Evolutionary conservation across 2,888 invertebrate species (phyloP).

Genomic region (Dryococelus australis): DNA sequence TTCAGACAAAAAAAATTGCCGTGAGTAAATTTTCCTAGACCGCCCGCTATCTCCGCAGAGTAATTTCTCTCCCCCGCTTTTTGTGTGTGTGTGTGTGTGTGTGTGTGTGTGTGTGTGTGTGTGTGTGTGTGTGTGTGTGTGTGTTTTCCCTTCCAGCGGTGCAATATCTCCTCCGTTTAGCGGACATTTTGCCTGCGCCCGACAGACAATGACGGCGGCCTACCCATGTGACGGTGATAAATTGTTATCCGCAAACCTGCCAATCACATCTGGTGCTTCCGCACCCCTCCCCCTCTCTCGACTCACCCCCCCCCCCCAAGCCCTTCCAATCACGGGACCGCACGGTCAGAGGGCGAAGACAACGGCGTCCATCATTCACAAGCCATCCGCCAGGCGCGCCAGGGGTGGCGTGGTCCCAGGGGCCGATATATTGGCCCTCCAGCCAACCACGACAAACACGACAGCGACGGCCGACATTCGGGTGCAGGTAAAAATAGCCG

Average conservation of each 20-base stretch:
- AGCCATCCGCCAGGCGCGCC: neutral
- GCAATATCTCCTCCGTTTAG: slow-evolving; percentile 7
- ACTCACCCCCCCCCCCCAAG: too few species aligned
- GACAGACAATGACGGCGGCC: slow-evolving; percentile 42
- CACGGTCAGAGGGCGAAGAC: neutral
- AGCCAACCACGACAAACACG: too few species aligned
- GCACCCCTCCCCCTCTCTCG: neutral
- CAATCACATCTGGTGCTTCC: slow-evolving; percentile 42
- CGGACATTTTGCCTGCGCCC: slow-evolving; percentile 33
- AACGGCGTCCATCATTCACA: slow-evolving; percentile 16
- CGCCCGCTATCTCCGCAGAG: too few species aligned
- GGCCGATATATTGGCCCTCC: neutral
- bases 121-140: neutral
- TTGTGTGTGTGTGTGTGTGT: too few species aligned
- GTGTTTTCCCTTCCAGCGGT: neutral
- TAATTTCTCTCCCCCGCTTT: too few species aligned
- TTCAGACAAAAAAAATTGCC: too few species aligned
- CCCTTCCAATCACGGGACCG: neutral
- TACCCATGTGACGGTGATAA: slow-evolving; percentile 43
- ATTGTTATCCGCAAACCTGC: slow-evolving; percentile 42
- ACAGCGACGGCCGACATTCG: too few species aligned
- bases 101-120: too few species aligned
- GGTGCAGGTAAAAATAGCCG: too few species aligned
- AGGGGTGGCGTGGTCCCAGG: neutral
- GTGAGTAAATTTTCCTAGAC: too few species aligned